phyloP scores from a whole-genome alignment of 2,797 vertebrate species.

The Lindbergichthys nudifrons region DNA sequence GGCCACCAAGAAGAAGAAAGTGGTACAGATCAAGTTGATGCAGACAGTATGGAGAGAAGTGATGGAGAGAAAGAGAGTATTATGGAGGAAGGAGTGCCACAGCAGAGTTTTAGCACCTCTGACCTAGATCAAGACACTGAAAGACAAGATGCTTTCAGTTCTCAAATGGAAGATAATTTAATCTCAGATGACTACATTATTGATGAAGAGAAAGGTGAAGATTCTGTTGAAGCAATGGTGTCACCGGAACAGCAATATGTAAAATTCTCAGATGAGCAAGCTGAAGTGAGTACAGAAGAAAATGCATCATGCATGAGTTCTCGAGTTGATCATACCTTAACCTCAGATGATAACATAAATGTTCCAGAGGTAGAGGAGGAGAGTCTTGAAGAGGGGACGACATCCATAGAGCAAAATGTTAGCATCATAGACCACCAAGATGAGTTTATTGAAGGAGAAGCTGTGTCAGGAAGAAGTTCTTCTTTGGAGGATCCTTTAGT shows the following conservation, averaged over 20 bases:
- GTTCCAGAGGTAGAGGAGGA: neutral
- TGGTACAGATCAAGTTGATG: neutral
- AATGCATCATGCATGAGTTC: neutral
- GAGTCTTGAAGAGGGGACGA: neutral
- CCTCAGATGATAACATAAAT: slow-evolving; percentile 7
- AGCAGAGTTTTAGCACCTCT: neutral
- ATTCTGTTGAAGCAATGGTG: neutral
- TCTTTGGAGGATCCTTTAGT: neutral
- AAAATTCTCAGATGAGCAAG: slow-evolving; percentile 7
- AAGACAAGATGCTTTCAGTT: slow-evolving; percentile 10
- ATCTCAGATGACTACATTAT: slow-evolving; percentile 13
- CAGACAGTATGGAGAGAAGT: neutral
- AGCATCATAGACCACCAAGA: neutral
- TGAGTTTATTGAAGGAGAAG: neutral
- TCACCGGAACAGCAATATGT: neutral
- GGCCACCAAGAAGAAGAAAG: neutral
- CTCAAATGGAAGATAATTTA: slow-evolving; percentile 15
- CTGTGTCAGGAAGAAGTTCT: neutral
- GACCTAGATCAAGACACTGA: slow-evolving; percentile 13
- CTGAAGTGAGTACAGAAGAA: slow-evolving; percentile 1
- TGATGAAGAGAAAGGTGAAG: slow-evolving; percentile 13
- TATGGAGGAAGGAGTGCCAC: slow-evolving; percentile 3
- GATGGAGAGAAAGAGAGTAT: neutral
- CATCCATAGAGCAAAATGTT: neutral
- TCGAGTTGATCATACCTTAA: neutral